Base-by-base conservation (phyloP, 2,797 vertebrate genomes). In the Crenuchus spilurus region DNA sequence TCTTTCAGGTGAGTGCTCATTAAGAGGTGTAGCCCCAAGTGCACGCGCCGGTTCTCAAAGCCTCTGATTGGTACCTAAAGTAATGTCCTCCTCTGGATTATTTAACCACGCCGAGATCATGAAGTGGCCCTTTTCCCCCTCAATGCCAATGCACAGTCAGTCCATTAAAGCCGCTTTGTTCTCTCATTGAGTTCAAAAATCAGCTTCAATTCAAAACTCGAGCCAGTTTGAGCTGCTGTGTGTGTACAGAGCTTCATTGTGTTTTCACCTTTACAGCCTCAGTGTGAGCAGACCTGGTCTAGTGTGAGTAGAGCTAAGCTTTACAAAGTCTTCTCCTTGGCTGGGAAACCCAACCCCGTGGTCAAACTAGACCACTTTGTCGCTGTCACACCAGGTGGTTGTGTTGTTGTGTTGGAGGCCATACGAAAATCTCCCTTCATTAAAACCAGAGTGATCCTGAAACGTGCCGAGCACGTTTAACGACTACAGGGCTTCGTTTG, bases 1-100 rank as follows among this genome's bases (percentile, higher is more conserved):
- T 85, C 93, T 99, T 91, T 99, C 97, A 96, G 97, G 97, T 99
- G 92, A 95, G 93, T n/a, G n/a, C n/a, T n/a, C n/a, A n/a, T n/a
- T n/a, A n/a, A n/a, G n/a, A n/a, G n/a, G n/a, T n/a, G n/a, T n/a
- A n/a, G n/a, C n/a, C n/a, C n/a, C n/a, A n/a, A n/a, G n/a, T 49
- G 46, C 42, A 22, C 9, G 39, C 41, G 33, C 41, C 49, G 51
- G 42, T 52, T 18, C 48, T 71, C 39, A 26, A 51, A 24, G 42
- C 44, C 14, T 7, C 13, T 44, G 60, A 39, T 44, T 69, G 48
- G 52, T 58, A 3, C 39, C 4, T 41, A n/a, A 13, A 7, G 5
- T 30, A 51, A 49, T 54, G 66, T 46, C 22, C 63, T 70, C 46
- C 20, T 49, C 22, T 70, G 57, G 33, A 41, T 55, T 70, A 35